Percentiles rank a stretch among this genome's conserved stretches.
These are phyloP conservation scores for Clarias magur DNA, from an alignment of 2,113 vertebrate genomes.

Conservation along the genomic window DNA sequence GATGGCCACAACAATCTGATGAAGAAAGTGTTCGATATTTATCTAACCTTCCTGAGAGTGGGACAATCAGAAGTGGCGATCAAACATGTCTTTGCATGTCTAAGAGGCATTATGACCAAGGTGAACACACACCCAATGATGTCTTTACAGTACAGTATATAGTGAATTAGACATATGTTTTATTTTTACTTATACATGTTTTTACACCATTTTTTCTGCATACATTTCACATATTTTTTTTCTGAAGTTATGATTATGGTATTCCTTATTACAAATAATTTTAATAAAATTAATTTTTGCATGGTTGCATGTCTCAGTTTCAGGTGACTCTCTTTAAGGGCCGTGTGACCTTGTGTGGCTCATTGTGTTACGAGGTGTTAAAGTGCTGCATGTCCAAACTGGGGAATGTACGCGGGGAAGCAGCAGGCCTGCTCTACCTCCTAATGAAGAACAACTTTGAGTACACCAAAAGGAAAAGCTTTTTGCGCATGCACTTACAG, in stretches of 20 bases:
- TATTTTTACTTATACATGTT: not conserved
- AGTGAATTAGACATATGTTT: not conserved
- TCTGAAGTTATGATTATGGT: not conserved
- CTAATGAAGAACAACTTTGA: conserved; percentile 98
- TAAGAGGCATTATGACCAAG: conserved; percentile 94
- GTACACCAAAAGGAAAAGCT: conserved; percentile 92
- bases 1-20: conserved; percentile 94
- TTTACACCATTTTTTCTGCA: not conserved
- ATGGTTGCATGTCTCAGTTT: conserved; percentile 75
- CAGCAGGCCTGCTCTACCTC: conserved; percentile 91
- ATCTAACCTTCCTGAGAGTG: conserved; percentile 88
- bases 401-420: conserved; percentile 84
- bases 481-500: conserved; percentile 94
- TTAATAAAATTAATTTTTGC: not conserved
- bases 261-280: not conserved
- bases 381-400: conserved; percentile 95
- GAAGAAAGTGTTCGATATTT: conserved; percentile 95
- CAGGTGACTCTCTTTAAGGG: conserved; percentile 92
- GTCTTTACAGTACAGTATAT: not conserved
- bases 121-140: conserved; percentile 61
- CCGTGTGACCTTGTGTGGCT: conserved; percentile 89
- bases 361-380: conserved; percentile 93
- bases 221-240: not conserved
- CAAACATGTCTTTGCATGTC: conserved; percentile 87
- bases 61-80: conserved; percentile 90